A percentile compares a stretch with the other conserved stretches of the same genome.
These are phyloP conservation scores for Polydesmus complanatus DNA, from an alignment of 2,888 invertebrate genomes.

Conservation along the genomic window DNA sequence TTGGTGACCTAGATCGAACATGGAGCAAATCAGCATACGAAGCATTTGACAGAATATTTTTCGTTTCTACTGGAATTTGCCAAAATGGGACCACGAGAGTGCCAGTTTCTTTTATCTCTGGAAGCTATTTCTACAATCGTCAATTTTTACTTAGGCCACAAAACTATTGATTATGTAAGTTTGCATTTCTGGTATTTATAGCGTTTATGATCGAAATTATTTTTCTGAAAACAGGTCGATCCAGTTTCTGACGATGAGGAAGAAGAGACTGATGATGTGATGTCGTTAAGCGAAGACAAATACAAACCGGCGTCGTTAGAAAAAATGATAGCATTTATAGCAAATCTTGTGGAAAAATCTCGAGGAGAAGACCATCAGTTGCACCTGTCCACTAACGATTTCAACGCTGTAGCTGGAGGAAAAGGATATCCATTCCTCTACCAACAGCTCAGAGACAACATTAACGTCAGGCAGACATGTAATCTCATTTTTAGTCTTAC, in stretches of 20 bases:
- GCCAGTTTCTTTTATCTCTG: slow-evolving; percentile 67
- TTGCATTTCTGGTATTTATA: neutral
- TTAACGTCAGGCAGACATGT: slow-evolving; percentile 80
- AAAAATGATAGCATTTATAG: slow-evolving; percentile 87
- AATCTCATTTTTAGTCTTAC: slow-evolving; percentile 82
- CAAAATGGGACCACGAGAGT: slow-evolving; percentile 88
- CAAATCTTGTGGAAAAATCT: slow-evolving; percentile 74
- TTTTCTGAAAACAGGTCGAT: slow-evolving; percentile 37
- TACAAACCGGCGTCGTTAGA: slow-evolving; percentile 79
- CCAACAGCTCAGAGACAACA: slow-evolving; percentile 85
- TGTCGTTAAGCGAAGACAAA: slow-evolving; percentile 49
- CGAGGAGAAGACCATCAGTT: slow-evolving; percentile 57
- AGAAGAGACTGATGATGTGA: slow-evolving; percentile 49
- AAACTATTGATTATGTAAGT: slow-evolving; percentile 53
- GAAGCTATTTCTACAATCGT: slow-evolving; percentile 82
- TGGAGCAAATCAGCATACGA: slow-evolving; percentile 65
- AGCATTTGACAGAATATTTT: slow-evolving; percentile 85
- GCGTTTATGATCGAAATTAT: neutral
- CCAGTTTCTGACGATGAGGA: slow-evolving; percentile 58
- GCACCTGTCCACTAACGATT: slow-evolving; percentile 60
- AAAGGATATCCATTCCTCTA: slow-evolving; percentile 88
- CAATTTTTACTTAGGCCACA: slow-evolving; percentile 81
- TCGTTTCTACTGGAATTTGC: slow-evolving; percentile 83
- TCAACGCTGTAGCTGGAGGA: slow-evolving; percentile 67
- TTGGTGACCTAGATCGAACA: slow-evolving; percentile 68